phyloP scores from a whole-genome alignment of 2,888 invertebrate species.

The Physocephala rufipes region DNA sequence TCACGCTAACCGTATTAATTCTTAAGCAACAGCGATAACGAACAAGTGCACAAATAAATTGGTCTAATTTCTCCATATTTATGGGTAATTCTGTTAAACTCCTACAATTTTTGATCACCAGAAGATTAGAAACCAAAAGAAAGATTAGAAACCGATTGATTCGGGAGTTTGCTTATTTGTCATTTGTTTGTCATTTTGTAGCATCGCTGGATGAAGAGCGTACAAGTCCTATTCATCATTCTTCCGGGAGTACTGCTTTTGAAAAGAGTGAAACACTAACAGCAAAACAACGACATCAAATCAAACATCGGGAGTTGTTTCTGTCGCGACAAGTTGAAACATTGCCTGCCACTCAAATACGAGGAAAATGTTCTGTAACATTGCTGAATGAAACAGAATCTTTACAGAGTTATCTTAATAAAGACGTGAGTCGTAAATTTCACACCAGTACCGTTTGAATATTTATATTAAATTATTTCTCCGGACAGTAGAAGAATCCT shows the following conservation, averaged over 20 bases:
- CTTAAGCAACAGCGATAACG: too few relatives aligned
- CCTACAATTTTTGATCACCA: too few relatives aligned
- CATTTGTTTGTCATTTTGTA: constrained; percentile 61
- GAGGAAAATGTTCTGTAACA: constrained; percentile 99
- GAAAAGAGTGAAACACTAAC: constrained; percentile 74
- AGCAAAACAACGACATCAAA: constrained; percentile 90
- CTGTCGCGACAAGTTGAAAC: constrained; percentile 97
- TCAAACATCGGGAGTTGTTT: constrained; percentile 98
- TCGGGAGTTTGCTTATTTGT: too few relatives aligned
- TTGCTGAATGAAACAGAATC: constrained; percentile 99
- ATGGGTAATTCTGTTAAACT: too few relatives aligned
- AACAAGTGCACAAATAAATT: too few relatives aligned
- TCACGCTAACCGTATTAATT: too few relatives aligned
- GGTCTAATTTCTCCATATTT: too few relatives aligned
- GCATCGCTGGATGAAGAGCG: constrained; percentile 77
- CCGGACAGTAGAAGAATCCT: too few relatives aligned
- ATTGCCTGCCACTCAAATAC: constrained; percentile 97
- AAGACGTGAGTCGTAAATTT: constrained; percentile 79
- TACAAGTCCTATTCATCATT: constrained; percentile 63
- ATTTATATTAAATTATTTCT: too few relatives aligned
- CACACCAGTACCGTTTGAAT: constrained; percentile 37
- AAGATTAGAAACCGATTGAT: too few relatives aligned
- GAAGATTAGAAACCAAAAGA: too few relatives aligned
- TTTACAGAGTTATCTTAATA: constrained; percentile 93
- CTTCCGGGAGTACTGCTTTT: constrained; percentile 52